Conservation (phyloP, 2,113 vertebrate genomes). For the Sigmodon hispidus region DNA sequence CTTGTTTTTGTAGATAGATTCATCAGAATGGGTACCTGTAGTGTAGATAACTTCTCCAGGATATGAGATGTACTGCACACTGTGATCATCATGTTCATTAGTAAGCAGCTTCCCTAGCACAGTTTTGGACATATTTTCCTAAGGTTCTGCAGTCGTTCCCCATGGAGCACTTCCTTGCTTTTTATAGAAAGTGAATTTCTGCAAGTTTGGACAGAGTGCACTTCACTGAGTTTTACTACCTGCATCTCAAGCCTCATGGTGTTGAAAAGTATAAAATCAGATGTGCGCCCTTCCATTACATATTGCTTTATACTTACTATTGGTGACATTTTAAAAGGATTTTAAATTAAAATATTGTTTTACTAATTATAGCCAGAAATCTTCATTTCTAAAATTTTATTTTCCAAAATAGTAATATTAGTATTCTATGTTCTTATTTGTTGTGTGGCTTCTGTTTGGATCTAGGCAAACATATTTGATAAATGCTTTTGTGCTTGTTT, state of each 20-base stretch:
- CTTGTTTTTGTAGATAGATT: neutral
- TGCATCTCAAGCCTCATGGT: neutral
- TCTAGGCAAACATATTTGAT: neutral
- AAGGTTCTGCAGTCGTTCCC: neutral
- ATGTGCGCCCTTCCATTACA: neutral
- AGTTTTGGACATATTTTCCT: neutral
- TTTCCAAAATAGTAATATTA: conserved; percentile 3
- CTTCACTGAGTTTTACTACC: neutral
- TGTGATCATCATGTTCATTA: neutral
- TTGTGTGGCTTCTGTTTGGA: neutral
- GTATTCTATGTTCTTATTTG: neutral
- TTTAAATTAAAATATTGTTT: neutral
- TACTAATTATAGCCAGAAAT: neutral
- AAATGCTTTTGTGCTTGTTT: neutral
- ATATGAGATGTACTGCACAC: neutral
- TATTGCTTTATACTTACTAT: neutral
- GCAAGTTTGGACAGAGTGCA: neutral
- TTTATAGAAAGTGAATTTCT: neutral
- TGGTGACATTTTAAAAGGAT: neutral
- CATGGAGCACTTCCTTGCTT: neutral
- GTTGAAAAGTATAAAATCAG: fast-evolving
- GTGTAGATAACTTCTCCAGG: neutral
- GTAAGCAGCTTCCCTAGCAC: neutral
- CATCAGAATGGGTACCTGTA: too few relatives aligned
- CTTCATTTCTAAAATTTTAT: neutral